A percentile compares a stretch with the other conserved stretches of the same genome.
These are phyloP conservation scores for Tiliqua scincoides DNA, from an alignment of 2,113 vertebrate species.

Conservation along the genomic window DNA sequence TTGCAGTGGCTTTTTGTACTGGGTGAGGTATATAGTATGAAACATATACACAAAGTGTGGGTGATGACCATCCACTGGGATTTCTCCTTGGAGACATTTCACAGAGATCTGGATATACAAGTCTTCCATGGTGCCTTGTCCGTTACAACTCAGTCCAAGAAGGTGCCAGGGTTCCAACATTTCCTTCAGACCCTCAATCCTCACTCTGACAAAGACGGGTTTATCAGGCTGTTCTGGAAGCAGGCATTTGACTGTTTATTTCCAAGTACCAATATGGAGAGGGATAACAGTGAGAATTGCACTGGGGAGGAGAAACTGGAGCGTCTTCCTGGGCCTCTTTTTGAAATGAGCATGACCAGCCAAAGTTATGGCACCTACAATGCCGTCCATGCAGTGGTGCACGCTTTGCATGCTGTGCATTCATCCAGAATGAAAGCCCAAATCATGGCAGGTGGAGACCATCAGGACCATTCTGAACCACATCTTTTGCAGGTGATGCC, in stretches of 20 bases:
- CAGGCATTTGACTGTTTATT: neutral
- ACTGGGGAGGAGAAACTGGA: neutral
- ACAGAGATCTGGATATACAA: neutral
- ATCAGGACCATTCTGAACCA: neutral
- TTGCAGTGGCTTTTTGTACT: neutral
- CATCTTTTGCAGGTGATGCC: neutral
- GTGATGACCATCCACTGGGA: neutral
- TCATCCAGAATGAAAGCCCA: neutral
- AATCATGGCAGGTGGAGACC: neutral
- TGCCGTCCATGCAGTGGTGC: no score
- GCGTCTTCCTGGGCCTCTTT: slow-evolving; percentile 4
- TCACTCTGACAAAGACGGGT: neutral
- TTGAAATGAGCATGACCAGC: neutral
- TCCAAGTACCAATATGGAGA: neutral
- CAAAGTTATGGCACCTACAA: no score
- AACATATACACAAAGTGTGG: neutral
- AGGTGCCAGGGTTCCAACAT: neutral
- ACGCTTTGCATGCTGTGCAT: neutral
- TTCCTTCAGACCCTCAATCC: neutral
- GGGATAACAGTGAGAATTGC: neutral
- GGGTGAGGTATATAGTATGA: neutral
- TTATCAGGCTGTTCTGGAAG: neutral
- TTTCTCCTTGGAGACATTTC: slow-evolving; percentile 1
- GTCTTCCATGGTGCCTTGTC: neutral
- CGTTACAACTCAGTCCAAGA: neutral